These are phyloP conservation scores for Synanthedon myopaeformis DNA, from an alignment of 2,888 invertebrate genomes.

Conservation along the genomic window DNA sequence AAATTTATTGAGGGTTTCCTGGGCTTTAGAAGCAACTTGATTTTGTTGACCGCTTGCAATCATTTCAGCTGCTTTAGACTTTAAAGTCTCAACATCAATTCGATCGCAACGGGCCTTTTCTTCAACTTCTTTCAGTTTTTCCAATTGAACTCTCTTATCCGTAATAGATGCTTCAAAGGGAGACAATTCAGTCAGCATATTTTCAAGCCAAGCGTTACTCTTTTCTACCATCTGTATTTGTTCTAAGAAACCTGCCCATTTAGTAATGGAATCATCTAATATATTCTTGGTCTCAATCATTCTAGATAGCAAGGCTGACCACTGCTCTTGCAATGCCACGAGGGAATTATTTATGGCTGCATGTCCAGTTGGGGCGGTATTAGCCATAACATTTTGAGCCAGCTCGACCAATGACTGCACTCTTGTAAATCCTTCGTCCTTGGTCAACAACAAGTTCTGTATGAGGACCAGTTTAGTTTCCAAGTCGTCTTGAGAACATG, in stretches of 20 bases:
- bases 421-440: slow-evolving; percentile 92
- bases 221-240: slow-evolving; percentile 88
- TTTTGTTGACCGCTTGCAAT: slow-evolving; percentile 87
- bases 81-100: slow-evolving; percentile 87
- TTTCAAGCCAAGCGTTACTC: slow-evolving; percentile 82
- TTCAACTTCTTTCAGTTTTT: slow-evolving; percentile 85
- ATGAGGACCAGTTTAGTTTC: slow-evolving; percentile 86
- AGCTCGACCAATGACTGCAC: slow-evolving; percentile 90
- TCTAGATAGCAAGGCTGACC: slow-evolving; percentile 87
- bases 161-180: slow-evolving; percentile 84
- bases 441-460: slow-evolving; percentile 88
- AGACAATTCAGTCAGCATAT: slow-evolving; percentile 77
- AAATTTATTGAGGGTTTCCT: slow-evolving; percentile 86
- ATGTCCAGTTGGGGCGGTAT: slow-evolving; percentile 90
- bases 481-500: slow-evolving; percentile 86
- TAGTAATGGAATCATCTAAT: slow-evolving; percentile 88
- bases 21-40: slow-evolving; percentile 85
- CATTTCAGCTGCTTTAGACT: slow-evolving; percentile 88
- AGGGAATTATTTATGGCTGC: slow-evolving; percentile 86
- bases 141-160: slow-evolving; percentile 88
- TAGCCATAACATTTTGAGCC: slow-evolving; percentile 90
- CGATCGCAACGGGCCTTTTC: slow-evolving; percentile 91
- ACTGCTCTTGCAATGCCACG: slow-evolving; percentile 86
- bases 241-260: slow-evolving; percentile 91
- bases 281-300: slow-evolving; percentile 92